Base-by-base conservation (phyloP, 2,797 vertebrate genomes). In the Poecile montanus region DNA sequence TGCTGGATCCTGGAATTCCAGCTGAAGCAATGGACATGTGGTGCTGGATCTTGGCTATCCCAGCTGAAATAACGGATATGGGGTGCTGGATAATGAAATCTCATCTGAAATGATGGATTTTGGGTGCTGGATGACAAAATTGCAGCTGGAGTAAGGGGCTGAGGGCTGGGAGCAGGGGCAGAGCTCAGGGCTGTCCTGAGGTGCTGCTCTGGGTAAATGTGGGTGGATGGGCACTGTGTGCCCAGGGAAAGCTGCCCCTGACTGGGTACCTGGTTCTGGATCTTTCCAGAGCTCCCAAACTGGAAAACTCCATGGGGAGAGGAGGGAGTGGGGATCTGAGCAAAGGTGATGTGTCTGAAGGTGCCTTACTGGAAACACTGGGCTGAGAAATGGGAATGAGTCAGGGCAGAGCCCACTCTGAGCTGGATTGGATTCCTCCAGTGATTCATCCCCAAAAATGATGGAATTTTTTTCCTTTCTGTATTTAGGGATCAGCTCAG, bases 361-460 rank as follows among this genome's bases (percentile, higher is more conserved):
- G 78, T 70, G 93, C 32, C 63, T 90, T 30, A 34, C 36, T 90
- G 92, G 84, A 89, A 94, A 93, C 84, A 62, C 75, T 50, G 86
- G 94, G 83, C 36, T 76, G 93, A 85, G 93, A 73, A 94, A 67
- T 14, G 29, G 62, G 38, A 56, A 70, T 96, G 71, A 96, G 94
- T 93, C 88, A 62, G 84, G 76, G 47, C 40, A 76, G 83, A 91
- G 95, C 79, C 79, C 78, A 42, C 58, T 77, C 16, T 2, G 85
- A 48, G 54, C 85, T 91, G 68, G 40, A 73, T 23, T 36, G 70
- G 29, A 21, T 74, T 76, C 68, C 54, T 40, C 0, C 0, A 61
- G 21, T 96, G 96, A 97, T 80, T 96, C 95, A 95, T 93, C 83
- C 44, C 32, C 44, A 60, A 62, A 95, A 95, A 56, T 11, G 10